Evolutionary conservation across 2,888 invertebrate genomes (phyloP), one percentile per base, ranked within the genome.

Genomic region (Heteromyza rotundicornis): DNA sequence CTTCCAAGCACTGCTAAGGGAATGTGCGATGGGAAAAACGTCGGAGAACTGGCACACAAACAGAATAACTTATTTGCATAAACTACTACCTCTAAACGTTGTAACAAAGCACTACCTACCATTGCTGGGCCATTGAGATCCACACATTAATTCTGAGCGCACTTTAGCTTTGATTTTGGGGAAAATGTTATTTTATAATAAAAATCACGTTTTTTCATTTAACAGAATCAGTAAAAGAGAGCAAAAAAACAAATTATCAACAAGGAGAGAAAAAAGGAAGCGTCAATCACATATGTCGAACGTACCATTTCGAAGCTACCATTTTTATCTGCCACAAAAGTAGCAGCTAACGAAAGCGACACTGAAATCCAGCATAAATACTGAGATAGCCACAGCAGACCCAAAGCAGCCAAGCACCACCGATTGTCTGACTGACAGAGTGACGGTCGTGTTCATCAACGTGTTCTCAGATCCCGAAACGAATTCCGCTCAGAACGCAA

Each of bases 151-250:
- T 32, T n/a, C n/a, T n/a, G n/a, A n/a, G 32, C 32, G 7, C 32
- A 32, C 32, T 32, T 12, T 8, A 5, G 32, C n/a, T n/a, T n/a
- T 32, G 32, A 32, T 32, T 32, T 8, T 32, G 12, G 32, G 5
- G 32, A 32, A 32, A 12, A 5, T 32, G 32, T 12, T 32, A 32
- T 12, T 32, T 32, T 32, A n/a, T 32, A 12, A 32, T 32, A 8
- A 32, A 32, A 32, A 32, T 32, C 32, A 32, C 5, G 3, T 40
- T 40, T 40, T 40, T 40, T n/a, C n/a, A 7, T 40, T 40, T 14
- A 40, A 72, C 73, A 74, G 65, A 66, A 64, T 67, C 59, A 66
- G 35, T 62, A 71, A 74, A 73, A 70, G 69, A 69, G 66, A 63
- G 58, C 64, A 57, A 51, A 59, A 55, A 36, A 60, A 24, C 51